Conservation (phyloP, 2,888 invertebrate species). For the Thereva nobilitata region DNA sequence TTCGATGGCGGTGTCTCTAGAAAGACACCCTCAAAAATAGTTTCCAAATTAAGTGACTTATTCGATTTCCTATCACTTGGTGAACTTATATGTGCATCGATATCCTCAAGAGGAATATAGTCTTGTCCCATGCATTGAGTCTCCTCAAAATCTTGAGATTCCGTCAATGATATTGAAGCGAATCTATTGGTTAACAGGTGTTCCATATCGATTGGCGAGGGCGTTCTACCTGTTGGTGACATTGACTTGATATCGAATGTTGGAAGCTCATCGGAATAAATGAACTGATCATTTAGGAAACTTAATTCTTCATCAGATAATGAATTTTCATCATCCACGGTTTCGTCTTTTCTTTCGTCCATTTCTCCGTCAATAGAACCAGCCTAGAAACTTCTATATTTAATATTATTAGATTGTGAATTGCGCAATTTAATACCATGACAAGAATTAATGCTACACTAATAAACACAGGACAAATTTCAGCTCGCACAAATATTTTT, state of each 20-base stretch:
- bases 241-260: constrained; percentile 17
- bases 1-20: constrained; percentile 52
- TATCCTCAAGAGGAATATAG: constrained; percentile 53
- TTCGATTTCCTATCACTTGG: constrained; percentile 47
- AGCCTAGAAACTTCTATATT: too few relatives aligned
- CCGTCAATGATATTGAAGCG: background rate
- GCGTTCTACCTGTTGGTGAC: constrained; percentile 9
- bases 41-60: constrained; percentile 51
- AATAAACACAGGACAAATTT: too few relatives aligned
- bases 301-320: constrained; percentile 9
- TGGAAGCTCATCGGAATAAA: constrained; percentile 16
- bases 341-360: background rate
- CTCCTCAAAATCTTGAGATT: background rate
- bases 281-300: constrained; percentile 6
- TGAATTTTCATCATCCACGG: background rate
- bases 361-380: too few relatives aligned
- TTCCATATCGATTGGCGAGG: constrained; percentile 18
- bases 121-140: constrained; percentile 46
- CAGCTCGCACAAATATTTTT: too few relatives aligned
- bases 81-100: constrained; percentile 54
- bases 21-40: constrained; percentile 56
- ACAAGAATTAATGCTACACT: too few relatives aligned
- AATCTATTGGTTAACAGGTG: constrained; percentile 2
- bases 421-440: too few relatives aligned
- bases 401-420: too few relatives aligned